Conservation (phyloP, 2,888 invertebrate genomes). For the Cryptocheilus praepositus region DNA sequence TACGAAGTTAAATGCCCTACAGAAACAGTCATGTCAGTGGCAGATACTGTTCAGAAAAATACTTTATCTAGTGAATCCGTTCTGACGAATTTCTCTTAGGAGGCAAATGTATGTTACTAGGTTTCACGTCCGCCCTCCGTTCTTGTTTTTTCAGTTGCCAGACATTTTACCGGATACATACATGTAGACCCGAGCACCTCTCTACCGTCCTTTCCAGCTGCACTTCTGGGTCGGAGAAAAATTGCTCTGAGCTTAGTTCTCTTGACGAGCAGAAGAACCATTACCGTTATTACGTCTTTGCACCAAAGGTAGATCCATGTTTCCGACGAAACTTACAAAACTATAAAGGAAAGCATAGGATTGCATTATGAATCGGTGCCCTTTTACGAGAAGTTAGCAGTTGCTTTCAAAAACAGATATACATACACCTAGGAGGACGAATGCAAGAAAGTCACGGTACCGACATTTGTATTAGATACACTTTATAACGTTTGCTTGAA, state of each 20-base stretch:
- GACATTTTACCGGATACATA: background rate
- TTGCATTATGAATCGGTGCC: background rate
- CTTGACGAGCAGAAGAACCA: slow-evolving; percentile 28
- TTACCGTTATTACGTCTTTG: slow-evolving; percentile 33
- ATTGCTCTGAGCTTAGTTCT: slow-evolving; percentile 40
- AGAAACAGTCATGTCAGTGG: too few relatives aligned
- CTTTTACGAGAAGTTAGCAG: background rate
- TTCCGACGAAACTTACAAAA: slow-evolving; percentile 20
- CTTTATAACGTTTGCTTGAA: background rate
- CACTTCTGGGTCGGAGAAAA: slow-evolving; percentile 37
- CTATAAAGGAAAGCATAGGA: background rate
- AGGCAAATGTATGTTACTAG: too few relatives aligned
- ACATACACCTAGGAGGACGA: background rate
- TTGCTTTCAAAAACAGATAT: too few relatives aligned
- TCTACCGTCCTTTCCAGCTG: slow-evolving; percentile 15
- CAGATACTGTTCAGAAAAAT: too few relatives aligned
- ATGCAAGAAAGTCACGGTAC: background rate
- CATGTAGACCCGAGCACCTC: background rate
- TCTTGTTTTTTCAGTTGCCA: background rate
- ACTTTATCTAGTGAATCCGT: too few relatives aligned
- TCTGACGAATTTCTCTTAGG: too few relatives aligned
- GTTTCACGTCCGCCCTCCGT: too few relatives aligned
- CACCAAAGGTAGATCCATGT: slow-evolving; percentile 25
- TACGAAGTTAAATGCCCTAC: too few relatives aligned
- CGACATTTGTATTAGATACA: background rate